These are phyloP conservation scores for Ailurus styani DNA, from an alignment of 2,113 vertebrate genomes.

Conservation along the genomic window DNA sequence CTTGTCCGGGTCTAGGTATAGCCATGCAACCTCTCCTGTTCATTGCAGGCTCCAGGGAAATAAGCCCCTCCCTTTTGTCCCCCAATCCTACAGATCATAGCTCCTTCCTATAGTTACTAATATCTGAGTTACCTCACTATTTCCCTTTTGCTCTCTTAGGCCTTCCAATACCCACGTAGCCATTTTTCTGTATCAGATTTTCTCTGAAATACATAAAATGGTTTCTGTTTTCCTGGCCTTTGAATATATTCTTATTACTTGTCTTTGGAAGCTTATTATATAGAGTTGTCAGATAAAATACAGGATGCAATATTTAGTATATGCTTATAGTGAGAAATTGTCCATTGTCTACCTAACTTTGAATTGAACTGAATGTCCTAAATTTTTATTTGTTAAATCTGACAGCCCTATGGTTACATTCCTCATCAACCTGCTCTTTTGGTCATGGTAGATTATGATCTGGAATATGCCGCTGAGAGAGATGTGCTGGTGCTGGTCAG, in stretches of 20 bases:
- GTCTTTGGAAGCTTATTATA: background rate
- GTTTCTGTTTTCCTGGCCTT: background rate
- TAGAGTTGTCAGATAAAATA: background rate
- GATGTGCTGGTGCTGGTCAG: background rate
- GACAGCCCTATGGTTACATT: background rate
- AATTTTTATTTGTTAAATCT: background rate
- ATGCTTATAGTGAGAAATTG: background rate
- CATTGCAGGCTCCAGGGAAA: background rate
- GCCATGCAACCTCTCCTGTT: background rate
- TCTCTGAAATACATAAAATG: background rate
- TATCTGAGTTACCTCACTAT: background rate
- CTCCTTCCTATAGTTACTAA: background rate
- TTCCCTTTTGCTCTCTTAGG: background rate
- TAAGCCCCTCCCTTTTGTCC: background rate
- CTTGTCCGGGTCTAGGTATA: background rate
- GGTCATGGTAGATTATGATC: background rate
- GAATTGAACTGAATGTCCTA: background rate
- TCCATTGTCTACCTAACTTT: background rate
- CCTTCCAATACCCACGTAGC: background rate
- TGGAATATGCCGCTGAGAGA: background rate
- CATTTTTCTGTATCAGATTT: background rate
- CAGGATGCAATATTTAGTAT: background rate
- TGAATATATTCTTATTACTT: background rate
- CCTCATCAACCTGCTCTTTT: background rate
- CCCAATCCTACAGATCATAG: background rate